Base-by-base conservation (phyloP, 2,113 vertebrate genomes). In the Eptesicus fuscus region DNA sequence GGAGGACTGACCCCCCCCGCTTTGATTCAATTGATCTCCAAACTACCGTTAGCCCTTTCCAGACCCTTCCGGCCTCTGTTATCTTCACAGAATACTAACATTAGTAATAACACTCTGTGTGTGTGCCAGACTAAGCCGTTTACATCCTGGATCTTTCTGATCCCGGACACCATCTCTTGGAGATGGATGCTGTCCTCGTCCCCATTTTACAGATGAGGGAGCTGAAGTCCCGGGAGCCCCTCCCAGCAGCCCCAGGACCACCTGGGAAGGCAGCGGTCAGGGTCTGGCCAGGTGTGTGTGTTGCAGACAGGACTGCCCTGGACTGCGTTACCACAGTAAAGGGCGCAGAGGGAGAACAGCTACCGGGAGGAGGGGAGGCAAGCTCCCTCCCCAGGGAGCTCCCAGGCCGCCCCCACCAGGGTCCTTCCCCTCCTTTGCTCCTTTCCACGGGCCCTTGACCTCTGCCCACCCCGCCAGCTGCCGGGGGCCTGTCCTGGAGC, bases 171-270 rank as follows among this genome's bases (percentile, higher is more conserved):
- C 35, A 11, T 6, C 14, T 67, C 83, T 28, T 22, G 73, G 47
- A 37, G 22, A 28, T 4, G 32, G 28, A 16, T 14, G 20, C 4
- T 5, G 9, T 53, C 30, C 30, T 11, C 9, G 9, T 14, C n/a
- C 70, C 93, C 95, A 93, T 71, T 83, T 42, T 32, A 83, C 88
- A 93, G 92, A 70, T 18, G 9, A 56, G 53, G 53, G 76, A 9
- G 30, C 1, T 61, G 78, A 93, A 59, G 67, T 85, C 59, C 63
- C 3, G 1, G 25, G 35, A 65, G 37, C 56, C 47, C 20, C 23
- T 7, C 16, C 18, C 73, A 14, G 9, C 4, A 35, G 56, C 14
- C 44, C 80, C 78, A 49, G 65, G 67, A 65, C 17, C 59, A 42
- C n/a, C 79, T 28, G 11, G 3, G 16, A 51, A 77, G 82, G 53